A percentile compares a stretch with the other conserved stretches of the same genome.
Evolutionary conservation across 2,888 invertebrate genomes (phyloP).

Genomic region (Temnothorax unifasciatus): DNA sequence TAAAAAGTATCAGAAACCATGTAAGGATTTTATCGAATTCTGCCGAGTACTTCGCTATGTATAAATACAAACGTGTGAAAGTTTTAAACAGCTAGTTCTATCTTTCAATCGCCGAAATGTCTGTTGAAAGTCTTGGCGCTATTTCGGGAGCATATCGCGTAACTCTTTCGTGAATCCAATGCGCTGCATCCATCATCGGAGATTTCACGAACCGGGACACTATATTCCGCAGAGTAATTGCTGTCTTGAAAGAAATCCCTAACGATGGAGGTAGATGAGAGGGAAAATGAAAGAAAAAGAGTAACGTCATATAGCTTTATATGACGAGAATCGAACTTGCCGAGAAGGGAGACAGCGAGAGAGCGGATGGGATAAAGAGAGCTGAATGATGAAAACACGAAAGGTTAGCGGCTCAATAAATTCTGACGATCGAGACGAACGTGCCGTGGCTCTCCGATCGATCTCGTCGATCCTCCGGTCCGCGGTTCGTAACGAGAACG

Average conservation of each 20-base stretch:
- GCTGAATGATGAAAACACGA: constrained; percentile 72
- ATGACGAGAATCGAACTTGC: constrained; percentile 32
- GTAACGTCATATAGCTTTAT: constrained; percentile 18
- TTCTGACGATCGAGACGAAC: constrained; percentile 62
- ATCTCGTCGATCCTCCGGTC: constrained; percentile 58
- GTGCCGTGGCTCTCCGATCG: constrained; percentile 48
- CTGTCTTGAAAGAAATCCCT: constrained; percentile 57
- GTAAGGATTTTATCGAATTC: not conserved
- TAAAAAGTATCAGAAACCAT: not conserved
- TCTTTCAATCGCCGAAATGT: not conserved
- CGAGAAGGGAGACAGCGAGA: constrained; percentile 21
- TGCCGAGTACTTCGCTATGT: not conserved
- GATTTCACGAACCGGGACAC: constrained; percentile 43
- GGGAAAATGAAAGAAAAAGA: constrained; percentile 33
- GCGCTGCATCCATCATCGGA: constrained; percentile 8
- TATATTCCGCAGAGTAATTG: constrained; percentile 68
- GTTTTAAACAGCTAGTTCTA: not conserved
- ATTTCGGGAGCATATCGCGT: constrained; percentile 7
- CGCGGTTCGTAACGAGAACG: constrained; percentile 30
- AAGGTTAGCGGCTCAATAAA: constrained; percentile 79
- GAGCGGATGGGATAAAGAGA: not conserved
- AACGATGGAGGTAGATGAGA: constrained; percentile 38
- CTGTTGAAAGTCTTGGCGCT: not conserved
- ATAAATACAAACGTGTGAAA: not conserved
- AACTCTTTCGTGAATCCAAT: constrained; percentile 61